Evolutionary conservation across 2,797 vertebrate genomes (phyloP).

Genomic region (Mastacembelus armatus): DNA sequence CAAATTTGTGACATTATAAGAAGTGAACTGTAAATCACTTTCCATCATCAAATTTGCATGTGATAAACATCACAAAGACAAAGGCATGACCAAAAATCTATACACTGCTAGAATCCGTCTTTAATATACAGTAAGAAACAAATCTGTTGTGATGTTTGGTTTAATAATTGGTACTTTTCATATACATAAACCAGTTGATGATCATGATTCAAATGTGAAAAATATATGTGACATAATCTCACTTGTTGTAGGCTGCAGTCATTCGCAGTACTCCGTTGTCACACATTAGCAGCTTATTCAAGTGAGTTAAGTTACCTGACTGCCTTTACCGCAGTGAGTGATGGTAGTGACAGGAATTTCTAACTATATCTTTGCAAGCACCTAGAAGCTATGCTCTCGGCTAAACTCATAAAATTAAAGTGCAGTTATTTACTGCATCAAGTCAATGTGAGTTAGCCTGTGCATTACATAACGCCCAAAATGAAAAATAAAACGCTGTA

Average conservation of each 20-base stretch:
- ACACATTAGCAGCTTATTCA: constrained; percentile 35
- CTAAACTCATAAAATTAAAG: constrained; percentile 17
- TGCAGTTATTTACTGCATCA: constrained; percentile 24
- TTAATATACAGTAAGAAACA: neutral
- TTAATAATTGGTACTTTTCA: neutral
- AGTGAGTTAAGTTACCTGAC: constrained; percentile 22
- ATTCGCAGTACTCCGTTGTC: constrained; percentile 23
- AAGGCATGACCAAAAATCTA: neutral
- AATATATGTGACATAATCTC: constrained; percentile 38
- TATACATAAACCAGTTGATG: neutral
- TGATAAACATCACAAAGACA: neutral
- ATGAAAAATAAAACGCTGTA: constrained; percentile 29
- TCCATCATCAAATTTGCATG: neutral
- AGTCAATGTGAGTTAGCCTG: constrained; percentile 17
- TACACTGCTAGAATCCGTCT: neutral
- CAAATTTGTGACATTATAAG: neutral
- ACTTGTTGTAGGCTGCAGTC: constrained; percentile 33
- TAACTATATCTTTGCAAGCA: constrained; percentile 7
- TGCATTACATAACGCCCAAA: constrained; percentile 28
- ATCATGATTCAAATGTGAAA: constrained; percentile 31
- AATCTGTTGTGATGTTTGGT: constrained; percentile 1
- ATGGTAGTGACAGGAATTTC: constrained; percentile 25
- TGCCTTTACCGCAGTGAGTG: constrained; percentile 7
- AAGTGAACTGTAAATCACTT: no score
- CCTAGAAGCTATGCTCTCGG: constrained; percentile 21